These are phyloP conservation scores for Cephalopachus bancanus DNA, from an alignment of 2,797 vertebrate species.

Conservation along the genomic window DNA sequence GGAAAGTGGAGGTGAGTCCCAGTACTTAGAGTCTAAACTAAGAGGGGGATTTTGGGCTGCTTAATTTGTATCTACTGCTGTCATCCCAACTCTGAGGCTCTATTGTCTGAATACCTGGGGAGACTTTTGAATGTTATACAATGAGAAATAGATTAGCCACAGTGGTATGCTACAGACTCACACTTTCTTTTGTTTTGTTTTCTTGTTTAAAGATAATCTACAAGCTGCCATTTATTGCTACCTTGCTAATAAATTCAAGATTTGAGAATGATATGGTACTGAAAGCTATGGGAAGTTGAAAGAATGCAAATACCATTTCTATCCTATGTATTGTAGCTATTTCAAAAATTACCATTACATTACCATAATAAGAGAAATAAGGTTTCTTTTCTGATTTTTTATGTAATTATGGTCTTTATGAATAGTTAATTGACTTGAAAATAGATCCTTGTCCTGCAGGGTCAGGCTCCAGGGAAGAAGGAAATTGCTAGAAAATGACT, in stretches of 20 bases:
- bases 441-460: conserved; percentile 69
- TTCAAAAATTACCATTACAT: conserved; percentile 69
- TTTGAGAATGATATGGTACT: conserved; percentile 10
- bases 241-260: conserved; percentile 55
- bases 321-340: conserved; percentile 43
- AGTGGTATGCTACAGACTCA: background rate
- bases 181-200: conserved; percentile 43
- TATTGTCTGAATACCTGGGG: background rate
- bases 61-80: background rate
- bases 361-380: conserved; percentile 74
- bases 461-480: conserved; percentile 65
- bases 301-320: conserved; percentile 73
- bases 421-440: conserved; percentile 77
- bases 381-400: conserved; percentile 64
- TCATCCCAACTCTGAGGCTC: background rate
- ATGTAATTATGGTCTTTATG: conserved; percentile 72
- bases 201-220: conserved; percentile 61
- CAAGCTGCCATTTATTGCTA: background rate
- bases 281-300: conserved; percentile 50
- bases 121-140: background rate
- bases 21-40: background rate
- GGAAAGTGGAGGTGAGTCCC: background rate
- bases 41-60: background rate
- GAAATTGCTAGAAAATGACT: conserved; percentile 70
- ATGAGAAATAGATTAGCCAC: background rate